Evolutionary conservation across 2,888 invertebrate genomes (phyloP).

Genomic region (Laothoe populi): DNA sequence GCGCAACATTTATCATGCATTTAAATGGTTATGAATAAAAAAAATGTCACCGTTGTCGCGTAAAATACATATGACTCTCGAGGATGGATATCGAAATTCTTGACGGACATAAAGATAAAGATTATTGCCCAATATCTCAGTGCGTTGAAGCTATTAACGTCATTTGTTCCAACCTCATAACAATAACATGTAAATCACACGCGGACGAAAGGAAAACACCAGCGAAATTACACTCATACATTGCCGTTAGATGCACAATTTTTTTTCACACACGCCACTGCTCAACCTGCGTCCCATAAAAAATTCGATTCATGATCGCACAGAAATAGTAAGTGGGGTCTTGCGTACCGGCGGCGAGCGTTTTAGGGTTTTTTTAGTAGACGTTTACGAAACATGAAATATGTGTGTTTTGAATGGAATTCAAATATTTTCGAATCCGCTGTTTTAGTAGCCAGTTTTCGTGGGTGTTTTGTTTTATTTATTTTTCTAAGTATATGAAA

Average conservation of each 20-base stretch:
- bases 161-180: slow-evolving; percentile 47
- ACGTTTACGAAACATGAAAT: slow-evolving; percentile 51
- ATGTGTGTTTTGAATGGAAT: slow-evolving; percentile 57
- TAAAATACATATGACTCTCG: slow-evolving; percentile 43
- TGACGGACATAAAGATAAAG: slow-evolving; percentile 49
- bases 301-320: slow-evolving; percentile 73
- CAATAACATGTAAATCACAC: slow-evolving; percentile 53
- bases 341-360: slow-evolving; percentile 60
- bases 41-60: slow-evolving; percentile 38
- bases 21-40: slow-evolving; percentile 34
- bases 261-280: slow-evolving; percentile 80
- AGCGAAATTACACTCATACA: slow-evolving; percentile 46
- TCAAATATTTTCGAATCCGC: slow-evolving; percentile 51
- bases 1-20: slow-evolving; percentile 4
- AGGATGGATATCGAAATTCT: slow-evolving; percentile 41
- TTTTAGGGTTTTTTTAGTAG: slow-evolving; percentile 53
- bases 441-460: slow-evolving; percentile 42
- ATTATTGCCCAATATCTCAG: slow-evolving; percentile 54
- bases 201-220: slow-evolving; percentile 26
- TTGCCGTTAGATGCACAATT: slow-evolving; percentile 29
- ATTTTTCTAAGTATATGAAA: slow-evolving; percentile 15
- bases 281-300: slow-evolving; percentile 73
- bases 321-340: slow-evolving; percentile 65
- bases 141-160: slow-evolving; percentile 47
- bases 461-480: slow-evolving; percentile 21